Evolutionary conservation across 2,888 invertebrate species (phyloP).

Genomic region (Hoplodrina blanda): DNA sequence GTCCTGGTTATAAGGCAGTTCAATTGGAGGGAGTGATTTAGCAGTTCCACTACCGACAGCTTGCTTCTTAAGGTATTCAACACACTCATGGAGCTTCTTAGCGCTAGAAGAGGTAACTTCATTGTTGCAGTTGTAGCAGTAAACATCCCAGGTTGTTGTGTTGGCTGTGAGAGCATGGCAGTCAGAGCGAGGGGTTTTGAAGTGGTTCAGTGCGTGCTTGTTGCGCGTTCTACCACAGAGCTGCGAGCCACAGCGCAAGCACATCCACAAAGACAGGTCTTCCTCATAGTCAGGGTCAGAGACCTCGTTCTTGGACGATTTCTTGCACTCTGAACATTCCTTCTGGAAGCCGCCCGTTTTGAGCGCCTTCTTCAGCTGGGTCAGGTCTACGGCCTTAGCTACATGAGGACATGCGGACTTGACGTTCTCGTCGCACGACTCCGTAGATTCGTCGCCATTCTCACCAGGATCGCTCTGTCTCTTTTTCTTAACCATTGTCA

Average conservation of each 20-base stretch:
- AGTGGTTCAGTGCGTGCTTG: constrained; percentile 94
- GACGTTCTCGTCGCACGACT: constrained; percentile 93
- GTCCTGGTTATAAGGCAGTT: constrained; percentile 75
- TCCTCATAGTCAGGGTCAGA: constrained; percentile 88
- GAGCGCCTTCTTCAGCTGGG: constrained; percentile 90
- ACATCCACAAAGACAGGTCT: constrained; percentile 93
- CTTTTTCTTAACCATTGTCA: constrained; percentile 94
- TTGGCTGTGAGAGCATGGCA: constrained; percentile 94
- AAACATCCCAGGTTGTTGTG: constrained; percentile 93
- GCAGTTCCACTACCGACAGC: constrained; percentile 72
- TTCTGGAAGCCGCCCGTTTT: constrained; percentile 88
- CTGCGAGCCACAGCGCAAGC: constrained; percentile 95
- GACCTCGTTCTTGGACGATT: constrained; percentile 82
- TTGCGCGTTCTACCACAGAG: constrained; percentile 93
- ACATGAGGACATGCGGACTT: constrained; percentile 93
- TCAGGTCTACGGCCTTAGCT: constrained; percentile 92
- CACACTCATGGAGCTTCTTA: constrained; percentile 93
- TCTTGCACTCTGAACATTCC: constrained; percentile 91
- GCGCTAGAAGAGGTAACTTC: constrained; percentile 91
- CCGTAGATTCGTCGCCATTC: constrained; percentile 92
- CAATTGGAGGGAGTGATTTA: constrained; percentile 81
- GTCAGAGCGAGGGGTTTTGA: constrained; percentile 94
- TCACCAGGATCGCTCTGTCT: constrained; percentile 92
- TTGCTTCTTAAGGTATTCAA: constrained; percentile 93
- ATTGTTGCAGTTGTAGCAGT: constrained; percentile 95